These are phyloP conservation scores for Coronaproctus castanopsis DNA, from an alignment of 2,888 invertebrate species.

Conservation along the genomic window DNA sequence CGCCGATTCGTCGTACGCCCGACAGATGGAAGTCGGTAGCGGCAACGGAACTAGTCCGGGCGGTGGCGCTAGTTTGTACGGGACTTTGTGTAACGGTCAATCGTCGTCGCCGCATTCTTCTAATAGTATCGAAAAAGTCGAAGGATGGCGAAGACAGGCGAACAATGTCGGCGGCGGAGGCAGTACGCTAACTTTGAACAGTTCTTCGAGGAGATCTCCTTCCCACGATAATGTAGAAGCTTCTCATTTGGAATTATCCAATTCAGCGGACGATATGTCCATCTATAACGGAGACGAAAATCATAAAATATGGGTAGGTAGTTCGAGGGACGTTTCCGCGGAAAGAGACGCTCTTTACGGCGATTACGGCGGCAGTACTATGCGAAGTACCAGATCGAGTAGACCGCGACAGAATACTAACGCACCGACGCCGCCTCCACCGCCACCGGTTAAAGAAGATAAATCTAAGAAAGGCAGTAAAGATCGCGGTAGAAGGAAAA, in stretches of 20 bases:
- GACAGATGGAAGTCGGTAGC: conserved; percentile 34
- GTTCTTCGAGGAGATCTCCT: conserved; percentile 25
- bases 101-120: conserved; percentile 24
- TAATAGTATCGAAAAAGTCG: conserved; percentile 29
- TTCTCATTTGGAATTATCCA: conserved; percentile 25
- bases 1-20: conserved; percentile 84
- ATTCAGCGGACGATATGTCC: conserved; percentile 48
- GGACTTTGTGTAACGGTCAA: conserved; percentile 17
- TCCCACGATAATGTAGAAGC: conserved; percentile 27
- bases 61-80: conserved; percentile 20
- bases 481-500: conserved; percentile 32
- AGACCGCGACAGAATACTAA: conserved; percentile 59
- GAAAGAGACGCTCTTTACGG: conserved; percentile 48
- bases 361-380: conserved; percentile 41
- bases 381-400: conserved; percentile 32
- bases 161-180: conserved; percentile 29
- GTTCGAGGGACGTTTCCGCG: conserved; percentile 28
- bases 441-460: conserved; percentile 31
- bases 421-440: conserved; percentile 49
- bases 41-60: conserved; percentile 18
- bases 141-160: conserved; percentile 33
- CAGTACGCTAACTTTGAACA: conserved; percentile 39
- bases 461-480: conserved; percentile 29
- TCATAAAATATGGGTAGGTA: conserved; percentile 81
- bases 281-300: conserved; percentile 80